Base-by-base conservation (phyloP, 2,113 vertebrate species). In the Sturnus vulgaris region DNA sequence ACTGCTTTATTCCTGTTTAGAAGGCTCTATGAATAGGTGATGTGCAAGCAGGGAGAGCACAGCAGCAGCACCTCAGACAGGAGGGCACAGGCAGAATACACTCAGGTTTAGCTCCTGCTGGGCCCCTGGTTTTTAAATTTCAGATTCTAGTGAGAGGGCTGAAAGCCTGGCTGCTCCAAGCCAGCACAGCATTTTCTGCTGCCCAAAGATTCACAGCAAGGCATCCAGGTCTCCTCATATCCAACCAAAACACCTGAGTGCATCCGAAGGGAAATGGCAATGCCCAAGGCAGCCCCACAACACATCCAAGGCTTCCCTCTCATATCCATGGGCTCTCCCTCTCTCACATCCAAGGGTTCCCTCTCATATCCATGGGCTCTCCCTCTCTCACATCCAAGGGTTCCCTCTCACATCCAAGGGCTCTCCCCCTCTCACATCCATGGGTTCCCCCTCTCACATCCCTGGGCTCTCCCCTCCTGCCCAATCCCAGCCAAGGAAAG, bases 241-340 rank as follows among this genome's bases (percentile, higher is more conserved):
- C 61, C 0, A 0, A 83, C 42, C 55, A 44, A 73, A 95, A 86
- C n/a, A 80, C 8, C 31, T 0, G 0, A 69, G 46, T 0, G 2
- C 4, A 21, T 27, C 88, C 40, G 21, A 31, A 86, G 61, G 39
- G 24, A 71, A 82, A 46, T 1, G n/a, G 5, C 3, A 52, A 72
- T 0, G 1, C 25, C 18, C 35, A 28, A 61, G 55, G 73, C 92
- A 90, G 37, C 64, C 40, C 82, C 39, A 31, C 49, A 84, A 61
- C 39, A 39, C 39, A 39, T 39, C 39, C 39, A 39, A 10, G 39
- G 39, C 8, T 39, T 39, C 5, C 12, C 33, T 24, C 63, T 13
- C 39, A 39, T 9, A 39, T 39, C 39, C 39, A 39, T 10, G 39
- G 39, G 39, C 10, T 39, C 5, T 39, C 5, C 15, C 63, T 39